Evolutionary conservation across 2,888 invertebrate genomes (phyloP), one percentile per base, ranked within the genome.

Genomic region (Sceliomorpha sp.): DNA sequence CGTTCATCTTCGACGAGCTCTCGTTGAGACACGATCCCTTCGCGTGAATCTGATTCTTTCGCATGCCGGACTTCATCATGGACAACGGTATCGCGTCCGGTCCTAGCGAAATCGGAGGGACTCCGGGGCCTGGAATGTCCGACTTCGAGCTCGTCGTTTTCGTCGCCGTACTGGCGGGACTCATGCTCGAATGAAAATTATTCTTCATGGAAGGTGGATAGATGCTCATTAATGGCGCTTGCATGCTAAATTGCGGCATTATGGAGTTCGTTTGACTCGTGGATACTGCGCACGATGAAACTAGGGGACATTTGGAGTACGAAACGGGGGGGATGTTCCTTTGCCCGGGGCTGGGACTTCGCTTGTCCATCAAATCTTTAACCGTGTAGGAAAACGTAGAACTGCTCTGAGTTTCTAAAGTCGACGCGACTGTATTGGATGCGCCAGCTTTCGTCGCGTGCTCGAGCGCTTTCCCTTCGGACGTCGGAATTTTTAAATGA

Each of bases 51-150:
- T 85, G 86, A 36, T 82, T 82, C 9, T 87, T 88, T 0, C 87
- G 76, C n/a, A 81, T 74, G 0, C 77, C 66, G 1, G 82, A 77
- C 39, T 88, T 88, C 82, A 86, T 85, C 31, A 86, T 50, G 0
- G 88, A 86, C 20, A 88, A 84, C 0, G 88, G 88, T 55, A 87
- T 88, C 1, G 87, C 87, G 32, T 84, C 88, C 1, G 87, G 88
- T 51, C 87, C 87, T 1, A 87, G 87, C 1, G 87, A 87, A 2
- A 85, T 81, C 1, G 84, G 70, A 13, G 83, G 82, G 6, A 76
- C 60, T 8, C 72, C 75, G 10, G 78, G 71, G 14, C 75, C 72
- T 13, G 76, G 76, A n/a, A 70, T 37, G 12, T 59, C 69, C 12
- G 62, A 10, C 31, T 75, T 71, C 4, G 50, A 48, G 10, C 44